Evolutionary conservation across 2,888 invertebrate genomes (phyloP), one percentile per base, ranked within the genome.

Genomic region (Ommatoiulus sabulosus): DNA sequence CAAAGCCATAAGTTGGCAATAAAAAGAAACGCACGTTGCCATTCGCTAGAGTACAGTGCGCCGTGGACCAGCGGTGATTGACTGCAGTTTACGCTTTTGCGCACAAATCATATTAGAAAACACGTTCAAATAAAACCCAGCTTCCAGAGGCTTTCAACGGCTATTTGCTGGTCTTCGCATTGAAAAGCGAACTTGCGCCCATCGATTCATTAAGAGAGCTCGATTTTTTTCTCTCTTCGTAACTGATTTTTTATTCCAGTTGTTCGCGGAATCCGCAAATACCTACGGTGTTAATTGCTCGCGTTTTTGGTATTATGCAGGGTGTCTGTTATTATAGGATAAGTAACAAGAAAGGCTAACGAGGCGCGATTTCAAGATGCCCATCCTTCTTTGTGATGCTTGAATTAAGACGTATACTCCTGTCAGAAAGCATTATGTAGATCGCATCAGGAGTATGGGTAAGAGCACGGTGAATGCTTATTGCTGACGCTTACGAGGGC

Each of bases 71-170:
- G 57, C 20, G 63, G n/a, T 63, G 63, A 63, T 63, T 63, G 63
- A 63, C 63, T 63, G 63, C 63, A 63, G 63, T 63, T 63, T 63
- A 63, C 63, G 63, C 63, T 63, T n/a, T 4, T 63, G 63, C n/a
- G 63, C 63, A 63, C 63, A 63, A 63, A 63, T 63, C 63, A 63
- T 63, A 63, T 63, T 63, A 63, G 63, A 63, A 63, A 63, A 63
- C 57, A 15, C 57, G 57, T 57, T 15, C 57, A 57, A 57, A 57
- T 57, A 57, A 57, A 57, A 46, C 10, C 57, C 63, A 63, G 63
- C n/a, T 20, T 20, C 4, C n/a, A 63, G 63, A 63, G 63, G 63
- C 63, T 63, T 63, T 63, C 63, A 63, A 63, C n/a, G 63, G 63
- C 63, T 63, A 63, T 63, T 63, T 63, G 63, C 63, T 63, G 63